Base-by-base conservation (phyloP, 2,113 vertebrate genomes). In the Tonatia bakeri region DNA sequence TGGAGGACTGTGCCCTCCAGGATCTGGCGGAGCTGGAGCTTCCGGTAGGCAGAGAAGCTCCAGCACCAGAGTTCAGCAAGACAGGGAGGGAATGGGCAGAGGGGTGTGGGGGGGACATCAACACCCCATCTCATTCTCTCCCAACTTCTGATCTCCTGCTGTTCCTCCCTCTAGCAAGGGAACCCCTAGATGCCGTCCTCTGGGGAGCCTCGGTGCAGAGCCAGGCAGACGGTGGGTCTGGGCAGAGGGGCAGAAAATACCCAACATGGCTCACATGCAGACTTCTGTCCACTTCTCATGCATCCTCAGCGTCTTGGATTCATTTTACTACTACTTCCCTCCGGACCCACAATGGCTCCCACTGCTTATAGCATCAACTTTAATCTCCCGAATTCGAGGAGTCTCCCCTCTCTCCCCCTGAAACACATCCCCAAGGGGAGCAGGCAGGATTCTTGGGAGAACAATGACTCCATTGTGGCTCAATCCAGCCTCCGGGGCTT, bases 321-420 rank as follows among this genome's bases (percentile, higher is more conserved):
- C 11, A 61, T 43, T 0, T 0, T 24, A 19, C 33, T 17, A 5
- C 28, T 7, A 0, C 11, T 3, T 43, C 33, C 31, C 16, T 64
- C 54, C 59, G 64, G 64, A 43, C 45, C 31, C 47, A 1, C 45
- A n/a, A 13, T 33, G 56, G 28, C 54, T 92, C 87, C 59, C 56
- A 45, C 64, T 16, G 38, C 36, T n/a, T 26, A 11, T 0, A 64
- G 22, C 40, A 43, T 33, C 40, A 73, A 20, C 7, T 52, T 5
- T 47, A 6, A 15, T 40, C 45, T 28, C 43, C 26, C 22, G 24
- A 64, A 7, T 76, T 61, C 45, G 11, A 56, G 20, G 9, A 31
- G 22, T 28, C 75, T 81, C 11, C n/a, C 75, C 13, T 85, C 38
- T 88, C 14, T 8, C 40, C 10, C 52, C 31, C n/a, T 31, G 31